Base-by-base conservation (phyloP, 2,113 vertebrate species). In the Myotis yumanensis region DNA sequence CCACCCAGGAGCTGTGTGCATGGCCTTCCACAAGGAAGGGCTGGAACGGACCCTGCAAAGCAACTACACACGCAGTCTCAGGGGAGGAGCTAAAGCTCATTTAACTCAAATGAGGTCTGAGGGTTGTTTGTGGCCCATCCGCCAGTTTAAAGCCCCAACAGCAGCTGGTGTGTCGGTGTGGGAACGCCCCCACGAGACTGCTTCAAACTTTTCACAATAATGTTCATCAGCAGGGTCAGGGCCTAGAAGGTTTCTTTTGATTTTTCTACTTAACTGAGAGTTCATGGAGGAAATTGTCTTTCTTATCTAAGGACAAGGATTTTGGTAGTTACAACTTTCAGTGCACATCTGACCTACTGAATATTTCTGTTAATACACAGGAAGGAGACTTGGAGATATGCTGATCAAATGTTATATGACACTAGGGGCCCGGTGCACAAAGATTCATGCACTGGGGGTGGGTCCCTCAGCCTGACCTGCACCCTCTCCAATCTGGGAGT, bases 241-340 rank as follows among this genome's bases (percentile, higher is more conserved):
- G 7, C 20, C 12, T 9, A 40, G 73, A 30, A 79, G 8, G 30
- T 8, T 43, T 46, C 48, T 64, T 68, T 54, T 52, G 3, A 10
- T 91, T 94, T 93, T 93, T 88, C 86, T 46, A 11, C 23, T 75
- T 68, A 90, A 51, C 48, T 43, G 35, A 40, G 23, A 37, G n/a
- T 40, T 72, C 46, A 35, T 52, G 51, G 30, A 22, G 48, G 72
- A 83, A 51, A 23, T 16, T 30, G 11, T 17, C 11, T 32, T 54
- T 83, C 66, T 72, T 69, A 81, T 11, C 48, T 22, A 57, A 17
- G 64, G 68, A 75, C 51, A 57, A 83, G 43, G 4, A 62, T 87
- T 72, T 59, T 59, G 71, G 14, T 7, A 32, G 68, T 16, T 30
- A 37, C 12, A 16, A 64, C 62, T 64, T 5, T 30, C 64, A 16